Evolutionary conservation across 1,140 invertebrate genomes (phyloP).

Genomic region (Hyles vespertilio): DNA sequence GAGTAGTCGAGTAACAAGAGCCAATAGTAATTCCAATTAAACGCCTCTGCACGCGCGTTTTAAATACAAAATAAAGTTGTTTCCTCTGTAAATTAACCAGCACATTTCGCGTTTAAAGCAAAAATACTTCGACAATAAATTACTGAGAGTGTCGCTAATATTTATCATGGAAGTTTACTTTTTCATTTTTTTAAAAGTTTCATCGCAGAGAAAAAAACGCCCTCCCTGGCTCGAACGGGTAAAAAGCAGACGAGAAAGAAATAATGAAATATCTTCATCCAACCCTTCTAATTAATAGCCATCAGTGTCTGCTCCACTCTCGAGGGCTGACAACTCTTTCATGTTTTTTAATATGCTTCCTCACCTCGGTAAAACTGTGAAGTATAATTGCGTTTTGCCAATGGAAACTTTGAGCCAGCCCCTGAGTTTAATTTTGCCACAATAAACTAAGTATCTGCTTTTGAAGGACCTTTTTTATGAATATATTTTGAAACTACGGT

Average conservation of each 20-base stretch:
- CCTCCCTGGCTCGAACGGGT: slow-evolving; percentile 12
- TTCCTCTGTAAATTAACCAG: no score
- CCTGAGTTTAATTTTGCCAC: slow-evolving; percentile 57
- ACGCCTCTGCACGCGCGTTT: no score
- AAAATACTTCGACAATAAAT: no score
- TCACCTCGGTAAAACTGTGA: slow-evolving; percentile 69
- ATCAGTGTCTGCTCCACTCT: slow-evolving; percentile 70
- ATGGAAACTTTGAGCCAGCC: slow-evolving; percentile 39
- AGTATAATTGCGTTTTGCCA: slow-evolving; percentile 69
- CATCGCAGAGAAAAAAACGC: slow-evolving; percentile 1
- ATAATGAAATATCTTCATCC: slow-evolving; percentile 69
- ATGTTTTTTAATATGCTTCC: slow-evolving; percentile 75
- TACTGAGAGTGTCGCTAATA: no score
- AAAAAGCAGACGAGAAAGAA: slow-evolving; percentile 42
- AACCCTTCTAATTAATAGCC: slow-evolving; percentile 74
- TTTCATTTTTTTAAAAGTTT: no score
- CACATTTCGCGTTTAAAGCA: no score
- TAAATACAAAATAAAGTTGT: no score
- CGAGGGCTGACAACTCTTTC: slow-evolving; percentile 66
- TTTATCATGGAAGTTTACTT: no score
- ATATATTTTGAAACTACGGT: background rate
- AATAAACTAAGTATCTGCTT: slow-evolving; percentile 44
- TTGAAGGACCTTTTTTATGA: slow-evolving; percentile 8
- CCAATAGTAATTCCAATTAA: no score
- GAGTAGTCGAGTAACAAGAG: no score